Percentiles rank a stretch among this genome's conserved stretches.
These are phyloP conservation scores for Acronicta psi DNA, from an alignment of 2,888 invertebrate genomes.

Conservation along the genomic window DNA sequence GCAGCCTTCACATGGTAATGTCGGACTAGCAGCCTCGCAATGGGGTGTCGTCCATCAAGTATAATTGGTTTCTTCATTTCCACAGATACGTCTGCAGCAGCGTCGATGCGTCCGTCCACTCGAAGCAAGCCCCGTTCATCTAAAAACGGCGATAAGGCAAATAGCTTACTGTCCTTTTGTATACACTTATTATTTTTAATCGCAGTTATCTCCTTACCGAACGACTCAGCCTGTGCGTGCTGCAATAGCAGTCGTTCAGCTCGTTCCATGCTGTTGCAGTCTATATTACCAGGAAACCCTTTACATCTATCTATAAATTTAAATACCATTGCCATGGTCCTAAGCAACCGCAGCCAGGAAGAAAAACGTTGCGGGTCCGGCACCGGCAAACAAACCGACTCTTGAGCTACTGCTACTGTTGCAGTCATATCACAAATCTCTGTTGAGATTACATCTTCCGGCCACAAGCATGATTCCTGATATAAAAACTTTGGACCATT, in stretches of 20 bases:
- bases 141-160: slow-evolving; percentile 2
- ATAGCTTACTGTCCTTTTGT: not conserved
- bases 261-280: slow-evolving; percentile 1
- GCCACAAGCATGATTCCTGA: not conserved
- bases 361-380: slow-evolving; percentile 6
- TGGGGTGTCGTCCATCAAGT: slow-evolving; percentile 2
- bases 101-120: not conserved
- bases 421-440: not conserved
- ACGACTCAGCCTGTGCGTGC: not conserved
- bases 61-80: slow-evolving; percentile 3
- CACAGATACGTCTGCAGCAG: not conserved
- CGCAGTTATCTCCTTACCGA: not conserved
- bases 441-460: not conserved
- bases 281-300: not conserved
- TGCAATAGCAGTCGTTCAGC: slow-evolving; percentile 1
- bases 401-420: too few relatives aligned
- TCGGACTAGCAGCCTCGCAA: not conserved
- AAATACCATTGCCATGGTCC: not conserved
- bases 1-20: slow-evolving; percentile 2
- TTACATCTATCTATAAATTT: slow-evolving; percentile 9
- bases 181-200: not conserved
- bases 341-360: slow-evolving; percentile 5
- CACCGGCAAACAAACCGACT: not conserved
- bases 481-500: not conserved
- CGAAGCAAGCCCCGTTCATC: not conserved